Conservation (phyloP, 2,888 invertebrate genomes). For the Tetranychus piercei region DNA sequence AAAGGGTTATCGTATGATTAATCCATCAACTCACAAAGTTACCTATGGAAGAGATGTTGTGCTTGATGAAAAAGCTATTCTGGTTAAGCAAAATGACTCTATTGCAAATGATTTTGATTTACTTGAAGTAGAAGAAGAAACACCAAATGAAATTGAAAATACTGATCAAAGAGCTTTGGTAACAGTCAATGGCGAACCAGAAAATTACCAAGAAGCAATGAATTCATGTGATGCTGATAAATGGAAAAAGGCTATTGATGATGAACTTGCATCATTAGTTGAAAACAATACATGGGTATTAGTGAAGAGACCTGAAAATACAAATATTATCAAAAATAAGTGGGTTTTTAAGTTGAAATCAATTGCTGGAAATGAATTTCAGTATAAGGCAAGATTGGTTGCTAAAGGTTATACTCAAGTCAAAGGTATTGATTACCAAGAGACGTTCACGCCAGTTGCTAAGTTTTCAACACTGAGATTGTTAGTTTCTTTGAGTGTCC, state of each 20-base stretch:
- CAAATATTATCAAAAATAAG: not conserved
- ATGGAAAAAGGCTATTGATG: conserved; percentile 3
- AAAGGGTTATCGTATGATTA: conserved; percentile 15
- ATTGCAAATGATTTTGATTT: not conserved
- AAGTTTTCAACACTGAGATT: conserved; percentile 19
- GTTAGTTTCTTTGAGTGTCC: conserved; percentile 21
- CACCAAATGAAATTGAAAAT: too few relatives aligned
- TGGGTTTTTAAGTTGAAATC: conserved; percentile 11
- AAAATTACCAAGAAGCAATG: not conserved
- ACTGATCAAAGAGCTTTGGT: too few relatives aligned
- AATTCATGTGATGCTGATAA: not conserved
- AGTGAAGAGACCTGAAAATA: not conserved
- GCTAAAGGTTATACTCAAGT: conserved; percentile 23
- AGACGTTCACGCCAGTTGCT: conserved; percentile 25
- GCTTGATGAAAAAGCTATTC: not conserved
- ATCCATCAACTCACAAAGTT: conserved; percentile 1
- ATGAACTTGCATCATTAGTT: not conserved
- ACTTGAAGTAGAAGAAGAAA: too few relatives aligned
- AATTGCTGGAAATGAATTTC: not conserved
- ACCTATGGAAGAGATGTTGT: not conserved
- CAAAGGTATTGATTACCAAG: conserved; percentile 24
- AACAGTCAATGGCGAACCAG: not conserved
- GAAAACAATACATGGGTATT: not conserved
- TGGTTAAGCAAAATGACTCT: not conserved
- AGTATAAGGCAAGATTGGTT: conserved; percentile 33